Evolutionary conservation across 2,113 vertebrate species (phyloP), one percentile per base, ranked within the genome.

Genomic region (Pelobates fuscus): DNA sequence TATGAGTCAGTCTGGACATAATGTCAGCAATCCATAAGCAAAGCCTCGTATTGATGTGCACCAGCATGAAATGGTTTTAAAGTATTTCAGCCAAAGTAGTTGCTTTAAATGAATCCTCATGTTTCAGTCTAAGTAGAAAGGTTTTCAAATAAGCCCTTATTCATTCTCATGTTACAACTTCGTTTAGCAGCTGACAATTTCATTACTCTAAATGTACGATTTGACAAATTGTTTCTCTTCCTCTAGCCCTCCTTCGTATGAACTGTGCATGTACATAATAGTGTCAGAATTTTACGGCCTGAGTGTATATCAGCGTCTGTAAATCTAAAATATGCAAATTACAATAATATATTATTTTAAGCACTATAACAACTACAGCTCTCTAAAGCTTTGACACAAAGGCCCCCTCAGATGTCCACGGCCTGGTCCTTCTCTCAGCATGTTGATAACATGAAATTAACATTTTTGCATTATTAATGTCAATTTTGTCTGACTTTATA

Each of bases 121-220:
- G 54, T 75, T 75, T 67, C 72, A 75, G 24, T 15, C 29, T 14
- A 26, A 67, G 62, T 23, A 44, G 27, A 32, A 25, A 72, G 70
- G 60, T 26, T 70, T 68, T 57, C 67, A 57, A 70, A 72, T 58
- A 67, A 75, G 72, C 20, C 54, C 58, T 27, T 58, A 46, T 67
- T 67, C 54, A 59, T 75, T 67, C 72, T 75, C 55, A 26, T 59
- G 65, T 75, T 75, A 75, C 72, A 59, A 63, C 25, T 67, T 14
- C 32, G 26, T 44, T 58, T 75, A 67, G 55, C 72, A 75, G 72
- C 63, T 67, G 72, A 59, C 63, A 75, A 27, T 54, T 75, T 67
- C 55, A 75, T 75, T 75, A 59, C 57, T 66, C 54, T 24, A 59
- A 46, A 67, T 67, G 52, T 67, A 75, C 12, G 30, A 24, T 37